Evolutionary conservation across 2,797 vertebrate species (phyloP), one percentile per base, ranked within the genome.

Genomic region (Eutrigla gurnardus): DNA sequence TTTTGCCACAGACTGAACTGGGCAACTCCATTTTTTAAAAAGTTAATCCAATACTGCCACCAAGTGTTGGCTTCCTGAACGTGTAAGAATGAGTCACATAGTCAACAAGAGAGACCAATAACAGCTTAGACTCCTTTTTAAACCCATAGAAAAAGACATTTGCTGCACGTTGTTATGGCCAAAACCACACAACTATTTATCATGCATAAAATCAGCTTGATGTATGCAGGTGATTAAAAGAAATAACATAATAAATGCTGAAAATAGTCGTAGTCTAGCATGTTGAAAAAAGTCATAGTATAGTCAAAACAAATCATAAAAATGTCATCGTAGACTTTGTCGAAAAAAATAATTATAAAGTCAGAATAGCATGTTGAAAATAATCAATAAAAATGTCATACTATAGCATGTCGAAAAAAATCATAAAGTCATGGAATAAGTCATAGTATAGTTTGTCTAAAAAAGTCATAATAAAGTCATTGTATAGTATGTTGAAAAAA

Each of bases 11-110:
- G 45, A 50, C 7, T 37, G 18, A 25, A 54, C 15, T 54, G 63
- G 5, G 45, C 53, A 39, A 52, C 69, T 57, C 60, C 62, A 43
- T 40, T 61, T 33, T 61, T 49, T 2, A 13, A 13, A 67, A 47
- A 5, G 4, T 18, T 35, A 43, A 57, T 47, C n/a, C 52, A 66
- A 73, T 47, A 59, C 64, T 72, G 82, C 83, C 86, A 76, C 71
- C 84, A 62, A 63, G 52, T 81, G 84, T 33, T 75, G 58, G 37
- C 32, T 53, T 54, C 13, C 2, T 0, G 32, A 8, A 50, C 7
- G 7, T 59, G 18, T 12, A 33, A n/a, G 4, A 60, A 12, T 14
- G 4, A 45, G n/a, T 5, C 6, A 66, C 14, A 40, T 11, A 8
- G 14, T 58, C 7, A 11, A 9, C 36, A 59, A 45, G 5, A 52